Evolutionary conservation across 1,140 invertebrate species (phyloP).

Genomic region (Cryptotermes secundus): DNA sequence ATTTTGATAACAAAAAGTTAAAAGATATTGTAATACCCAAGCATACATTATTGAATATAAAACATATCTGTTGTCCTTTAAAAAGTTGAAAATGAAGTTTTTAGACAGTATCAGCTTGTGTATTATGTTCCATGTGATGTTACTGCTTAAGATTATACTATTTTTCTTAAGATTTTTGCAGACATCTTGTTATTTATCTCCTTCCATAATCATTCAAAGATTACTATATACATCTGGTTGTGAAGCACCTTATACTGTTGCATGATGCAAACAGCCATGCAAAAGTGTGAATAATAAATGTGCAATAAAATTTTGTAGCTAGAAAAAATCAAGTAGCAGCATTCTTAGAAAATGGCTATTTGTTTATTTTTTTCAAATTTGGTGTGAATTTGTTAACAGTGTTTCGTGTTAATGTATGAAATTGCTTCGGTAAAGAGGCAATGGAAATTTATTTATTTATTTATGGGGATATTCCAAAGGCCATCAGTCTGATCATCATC

Average conservation of each 20-base stretch:
- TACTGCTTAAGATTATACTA: neutral
- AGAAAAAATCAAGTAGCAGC: neutral
- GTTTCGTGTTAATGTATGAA: neutral
- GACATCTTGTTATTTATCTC: neutral
- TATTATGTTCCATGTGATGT: neutral
- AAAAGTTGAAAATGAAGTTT: neutral
- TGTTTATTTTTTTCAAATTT: neutral
- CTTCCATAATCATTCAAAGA: too few species aligned
- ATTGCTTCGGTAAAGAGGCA: neutral
- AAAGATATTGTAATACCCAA: too few species aligned
- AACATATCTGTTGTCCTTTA: neutral
- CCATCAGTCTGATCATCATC: neutral
- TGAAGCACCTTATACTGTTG: neutral
- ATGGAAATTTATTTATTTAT: neutral
- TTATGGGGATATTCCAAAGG: neutral
- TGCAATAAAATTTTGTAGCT: neutral
- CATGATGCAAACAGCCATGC: neutral
- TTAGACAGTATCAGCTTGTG: neutral
- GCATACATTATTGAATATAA: too few species aligned
- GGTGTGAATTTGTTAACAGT: neutral
- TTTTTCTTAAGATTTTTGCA: neutral
- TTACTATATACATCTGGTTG: neutral
- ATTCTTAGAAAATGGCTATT: neutral
- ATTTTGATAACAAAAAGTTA: too few species aligned
- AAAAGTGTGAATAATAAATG: slow-evolving; percentile 9